A percentile compares a stretch with the other conserved stretches of the same genome.
Conservation (phyloP, 2,113 vertebrate genomes). For the Spermophilus dauricus region DNA sequence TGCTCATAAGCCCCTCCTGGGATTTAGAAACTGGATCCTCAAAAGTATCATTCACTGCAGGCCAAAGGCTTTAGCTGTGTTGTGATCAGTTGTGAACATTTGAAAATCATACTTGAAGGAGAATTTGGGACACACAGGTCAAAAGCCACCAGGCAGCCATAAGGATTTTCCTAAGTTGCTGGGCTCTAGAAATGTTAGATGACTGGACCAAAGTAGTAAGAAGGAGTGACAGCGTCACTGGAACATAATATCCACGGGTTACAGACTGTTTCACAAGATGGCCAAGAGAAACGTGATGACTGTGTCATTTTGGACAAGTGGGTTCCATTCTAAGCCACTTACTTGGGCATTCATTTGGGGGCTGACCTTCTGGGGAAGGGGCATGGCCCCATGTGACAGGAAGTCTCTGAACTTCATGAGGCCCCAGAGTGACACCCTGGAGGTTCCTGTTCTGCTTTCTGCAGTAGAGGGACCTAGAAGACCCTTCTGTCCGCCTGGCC, state of each 20-base stretch:
- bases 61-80: neutral
- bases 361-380: neutral
- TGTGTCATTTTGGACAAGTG: neutral
- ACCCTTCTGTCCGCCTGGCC: accelerated
- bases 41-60: too few relatives aligned
- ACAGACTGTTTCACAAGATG: neutral
- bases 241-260: neutral
- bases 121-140: neutral
- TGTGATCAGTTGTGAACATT: neutral
- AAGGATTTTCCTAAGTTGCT: neutral
- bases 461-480: accelerated
- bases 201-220: neutral
- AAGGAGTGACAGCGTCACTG: neutral
- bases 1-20: neutral
- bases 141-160: neutral
- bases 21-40: neutral
- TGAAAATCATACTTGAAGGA: neutral
- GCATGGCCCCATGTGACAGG: neutral
- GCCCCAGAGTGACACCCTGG: neutral
- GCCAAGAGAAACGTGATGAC: neutral
- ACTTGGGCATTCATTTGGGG: accelerated
- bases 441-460: neutral
- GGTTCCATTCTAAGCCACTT: accelerated
- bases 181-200: neutral
- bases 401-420: neutral